Base-by-base conservation (phyloP, 2,888 invertebrate species). In the Sminthurinus aureus region DNA sequence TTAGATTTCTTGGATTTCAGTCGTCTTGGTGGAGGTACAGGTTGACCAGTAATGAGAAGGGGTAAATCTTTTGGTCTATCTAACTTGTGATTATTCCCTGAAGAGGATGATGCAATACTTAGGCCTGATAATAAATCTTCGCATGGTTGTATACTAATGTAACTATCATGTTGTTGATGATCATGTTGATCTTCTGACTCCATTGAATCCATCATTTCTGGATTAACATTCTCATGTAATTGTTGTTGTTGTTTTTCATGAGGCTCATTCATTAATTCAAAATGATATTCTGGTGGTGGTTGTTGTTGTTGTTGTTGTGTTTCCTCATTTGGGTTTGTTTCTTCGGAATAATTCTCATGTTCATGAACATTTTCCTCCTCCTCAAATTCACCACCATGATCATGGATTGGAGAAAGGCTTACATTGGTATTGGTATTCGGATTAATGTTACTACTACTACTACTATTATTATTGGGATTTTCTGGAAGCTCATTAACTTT, bases 1-100 rank as follows among this genome's bases (percentile, higher is more conserved):
- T 83, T 83, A 66, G 83, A 83, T 83, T 83, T 83, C 83, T 83
- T 83, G 24, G 15, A 15, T 81, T 69, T 52, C 24, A 22, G 73
- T 24, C 22, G 64, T 66, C 82, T 26, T 69, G 24, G 82, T 18
- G 79, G 79, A 22, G 83, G 83, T 38, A 38, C 38, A 52, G 82
- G 71, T 24, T 79, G 64, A 38, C 79, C 79, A 6, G 79, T 74
- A 11, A 15, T 51, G 8, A 13, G 20, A 8, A 83, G 64, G 15
- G 83, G 79, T 67, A 83, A 79, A 64, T 83, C 83, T 73, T 67
- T 73, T n/a, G 83, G 83, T 74, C 83, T 73, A 51, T 79, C 83
- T 22, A 83, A 8, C 66, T 50, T 73, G 2, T 71, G 22, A 38
- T 38, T 38, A 38, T 38, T 38, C 38, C 38, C 38, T 38, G 38